These are phyloP conservation scores for Moxostoma hubbsi DNA, from an alignment of 2,797 vertebrate species.

Conservation along the genomic window DNA sequence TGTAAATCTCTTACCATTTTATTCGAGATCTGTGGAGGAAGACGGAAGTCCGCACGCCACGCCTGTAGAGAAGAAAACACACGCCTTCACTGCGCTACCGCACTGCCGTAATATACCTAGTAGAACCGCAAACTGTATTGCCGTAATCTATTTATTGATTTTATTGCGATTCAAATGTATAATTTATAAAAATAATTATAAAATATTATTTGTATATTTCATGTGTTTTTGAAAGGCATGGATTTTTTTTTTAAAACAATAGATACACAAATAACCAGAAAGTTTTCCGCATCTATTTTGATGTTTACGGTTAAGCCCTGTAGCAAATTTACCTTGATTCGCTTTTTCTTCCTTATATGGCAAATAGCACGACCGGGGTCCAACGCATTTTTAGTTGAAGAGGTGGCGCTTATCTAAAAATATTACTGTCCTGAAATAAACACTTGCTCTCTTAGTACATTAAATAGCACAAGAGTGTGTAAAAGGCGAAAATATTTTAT, in stretches of 20 bases:
- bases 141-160: not conserved
- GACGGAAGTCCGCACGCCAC: slow-evolving; percentile 82
- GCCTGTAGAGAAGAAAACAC: slow-evolving; percentile 66
- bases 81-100: slow-evolving; percentile 29
- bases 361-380: slow-evolving; percentile 24
- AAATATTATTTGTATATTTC: no score
- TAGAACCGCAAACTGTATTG: not conserved
- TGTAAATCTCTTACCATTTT: slow-evolving; percentile 77
- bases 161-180: not conserved
- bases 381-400: not conserved
- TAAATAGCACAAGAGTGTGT: not conserved
- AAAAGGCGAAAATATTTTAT: not conserved
- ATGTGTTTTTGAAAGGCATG: no score
- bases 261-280: not conserved
- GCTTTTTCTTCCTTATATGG: slow-evolving; percentile 61
- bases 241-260: not conserved
- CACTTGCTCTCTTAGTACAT: accelerated
- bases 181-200: no score
- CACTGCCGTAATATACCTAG: not conserved
- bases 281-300: not conserved
- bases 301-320: slow-evolving; percentile 33
- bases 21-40: slow-evolving; percentile 67
- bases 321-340: slow-evolving; percentile 51
- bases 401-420: not conserved
- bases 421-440: not conserved